Base-by-base conservation (phyloP, 2,888 invertebrate species). In the Agriopis leucophaearia region DNA sequence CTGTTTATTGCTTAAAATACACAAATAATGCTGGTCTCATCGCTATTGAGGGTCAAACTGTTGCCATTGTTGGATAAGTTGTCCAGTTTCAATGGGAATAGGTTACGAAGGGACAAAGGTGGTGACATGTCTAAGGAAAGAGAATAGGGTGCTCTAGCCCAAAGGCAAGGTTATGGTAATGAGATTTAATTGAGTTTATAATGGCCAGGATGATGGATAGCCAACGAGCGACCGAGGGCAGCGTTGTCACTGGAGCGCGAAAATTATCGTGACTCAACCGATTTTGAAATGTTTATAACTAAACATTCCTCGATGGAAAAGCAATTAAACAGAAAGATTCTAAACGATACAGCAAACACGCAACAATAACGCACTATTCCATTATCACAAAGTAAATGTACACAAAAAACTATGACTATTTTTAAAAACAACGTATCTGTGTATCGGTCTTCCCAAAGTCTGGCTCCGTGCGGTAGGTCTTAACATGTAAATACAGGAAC, bases 1-100 rank as follows among this genome's bases (percentile, higher is more conserved):
- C 92, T 94, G 94, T 94, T 94, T 94, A 94, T 94, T 93, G 89
- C 93, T 90, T 84, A 93, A 94, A 92, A 91, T 91, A 94, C 92
- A 92, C 93, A 94, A 94, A 94, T 92, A 93, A 84, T 84, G 85
- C 85, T 84, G 84, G 86, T 88, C 88, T 85, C 85, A 84, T 87
- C 81, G 80, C 84, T 83, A 83, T 90, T 89, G 90, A 90, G 91
- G 94, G 92, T 92, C 91, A 91, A 92, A 92, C 87, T 87, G 86
- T 84, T 79, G 71, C 83, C 79, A 88, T 94, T 94, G 94, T 94
- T 82, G 77, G 80, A 84, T 92, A 92, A 92, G 91, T 91, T 91
- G 92, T 89, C 86, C 83, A 76, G 79, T 83, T 82, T 88, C 79
- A 88, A 90, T 82, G 78, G 88, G 89, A 89, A 85, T 89, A 89